Conservation (phyloP, 2,113 vertebrate genomes). For the Gavia stellata region DNA sequence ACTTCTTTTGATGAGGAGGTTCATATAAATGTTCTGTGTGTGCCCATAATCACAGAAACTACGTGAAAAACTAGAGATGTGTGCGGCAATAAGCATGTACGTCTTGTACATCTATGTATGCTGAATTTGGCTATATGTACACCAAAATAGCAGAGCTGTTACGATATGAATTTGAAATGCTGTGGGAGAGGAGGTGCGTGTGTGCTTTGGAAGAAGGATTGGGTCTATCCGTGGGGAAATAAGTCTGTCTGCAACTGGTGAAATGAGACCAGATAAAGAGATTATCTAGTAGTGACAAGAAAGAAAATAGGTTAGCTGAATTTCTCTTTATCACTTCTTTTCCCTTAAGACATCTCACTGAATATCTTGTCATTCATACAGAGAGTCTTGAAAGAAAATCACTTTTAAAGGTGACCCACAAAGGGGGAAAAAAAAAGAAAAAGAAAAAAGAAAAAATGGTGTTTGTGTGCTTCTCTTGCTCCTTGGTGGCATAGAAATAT, state of each 20-base stretch:
- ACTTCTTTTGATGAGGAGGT: background rate
- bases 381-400: background rate
- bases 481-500: background rate
- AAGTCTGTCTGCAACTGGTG: conserved; percentile 47
- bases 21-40: background rate
- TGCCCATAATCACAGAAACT: background rate
- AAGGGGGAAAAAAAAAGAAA: background rate
- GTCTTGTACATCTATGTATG: background rate
- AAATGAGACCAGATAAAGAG: conserved; percentile 41
- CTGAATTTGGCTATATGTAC: background rate
- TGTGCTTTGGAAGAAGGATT: background rate
- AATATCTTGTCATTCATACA: background rate
- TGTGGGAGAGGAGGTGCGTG: background rate
- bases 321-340: conserved; percentile 28
- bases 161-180: background rate
- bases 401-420: background rate
- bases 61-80: background rate
- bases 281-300: conserved; percentile 12
- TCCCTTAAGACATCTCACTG: background rate
- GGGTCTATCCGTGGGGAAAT: background rate
- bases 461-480: background rate
- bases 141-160: background rate
- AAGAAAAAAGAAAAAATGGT: background rate
- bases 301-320: conserved; percentile 14
- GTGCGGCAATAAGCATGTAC: background rate